Evolutionary conservation across 1,140 invertebrate species (phyloP).

Genomic region (Drosophila mayri): DNA sequence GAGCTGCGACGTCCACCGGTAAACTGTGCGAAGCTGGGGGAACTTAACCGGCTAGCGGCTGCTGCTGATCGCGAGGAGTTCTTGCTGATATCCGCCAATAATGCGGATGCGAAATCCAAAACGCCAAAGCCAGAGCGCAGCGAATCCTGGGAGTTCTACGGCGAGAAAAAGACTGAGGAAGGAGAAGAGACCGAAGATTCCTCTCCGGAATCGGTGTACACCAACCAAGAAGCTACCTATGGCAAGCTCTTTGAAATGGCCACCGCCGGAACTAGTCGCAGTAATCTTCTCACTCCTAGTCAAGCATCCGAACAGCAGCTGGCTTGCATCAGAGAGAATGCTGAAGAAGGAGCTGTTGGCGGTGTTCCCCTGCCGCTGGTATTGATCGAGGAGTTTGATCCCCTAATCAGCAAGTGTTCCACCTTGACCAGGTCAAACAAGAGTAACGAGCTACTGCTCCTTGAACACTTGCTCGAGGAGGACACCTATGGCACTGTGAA

Average conservation of each 20-base stretch:
- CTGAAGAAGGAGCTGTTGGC: conserved; percentile 70
- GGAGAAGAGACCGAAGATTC: conserved; percentile 18
- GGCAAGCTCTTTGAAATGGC: conserved; percentile 81
- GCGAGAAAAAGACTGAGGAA: conserved; percentile 31
- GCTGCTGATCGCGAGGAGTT: conserved; percentile 65
- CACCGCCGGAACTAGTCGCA: conserved; percentile 47
- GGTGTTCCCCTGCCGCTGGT: conserved; percentile 52
- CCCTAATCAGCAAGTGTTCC: conserved; percentile 61
- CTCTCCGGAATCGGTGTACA: conserved; percentile 77
- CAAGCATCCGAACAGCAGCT: conserved; percentile 22
- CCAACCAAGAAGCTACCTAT: conserved; percentile 79
- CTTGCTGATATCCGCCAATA: conserved; percentile 51
- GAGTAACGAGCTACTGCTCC: conserved; percentile 79
- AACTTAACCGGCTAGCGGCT: conserved; percentile 60
- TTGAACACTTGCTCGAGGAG: conserved; percentile 81
- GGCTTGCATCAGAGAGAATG: conserved; percentile 63
- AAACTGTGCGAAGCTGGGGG: conserved; percentile 67
- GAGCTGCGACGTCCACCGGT: conserved; percentile 63
- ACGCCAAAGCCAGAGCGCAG: conserved; percentile 73
- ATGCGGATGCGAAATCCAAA: conserved; percentile 55
- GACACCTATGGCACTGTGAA: conserved; percentile 78
- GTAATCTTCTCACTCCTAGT: conserved; percentile 56
- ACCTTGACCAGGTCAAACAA: conserved; percentile 70
- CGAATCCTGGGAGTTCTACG: conserved; percentile 80
- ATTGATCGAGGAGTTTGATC: conserved; percentile 82